Evolutionary conservation across 1,140 invertebrate species (phyloP).

Genomic region (Zaprionus tsacasi): DNA sequence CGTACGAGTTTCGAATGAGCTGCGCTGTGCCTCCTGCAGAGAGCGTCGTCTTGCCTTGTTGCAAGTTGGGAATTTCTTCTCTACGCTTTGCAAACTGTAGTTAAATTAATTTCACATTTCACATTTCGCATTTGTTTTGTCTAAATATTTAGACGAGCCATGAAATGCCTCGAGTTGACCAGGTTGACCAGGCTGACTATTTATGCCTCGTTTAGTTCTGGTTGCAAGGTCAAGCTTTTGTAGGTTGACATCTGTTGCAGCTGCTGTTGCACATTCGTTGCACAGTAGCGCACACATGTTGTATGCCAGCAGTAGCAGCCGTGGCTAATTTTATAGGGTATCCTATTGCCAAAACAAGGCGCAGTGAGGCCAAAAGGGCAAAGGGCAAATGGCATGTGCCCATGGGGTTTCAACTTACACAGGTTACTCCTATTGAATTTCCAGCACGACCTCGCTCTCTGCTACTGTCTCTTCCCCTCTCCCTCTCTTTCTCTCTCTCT

Average conservation of each 20-base stretch:
- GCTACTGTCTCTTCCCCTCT: too few species aligned
- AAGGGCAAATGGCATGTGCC: conserved; percentile 40
- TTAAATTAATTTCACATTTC: conserved; percentile 78
- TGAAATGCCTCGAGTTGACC: conserved; percentile 50
- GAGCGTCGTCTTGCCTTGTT: conserved; percentile 25
- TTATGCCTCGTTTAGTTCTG: conserved; percentile 61
- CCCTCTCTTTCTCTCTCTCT: not conserved
- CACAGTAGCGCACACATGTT: conserved; percentile 48
- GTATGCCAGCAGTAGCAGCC: conserved; percentile 45
- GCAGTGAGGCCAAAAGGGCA: conserved; percentile 1
- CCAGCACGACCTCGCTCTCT: not conserved
- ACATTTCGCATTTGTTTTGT: conserved; percentile 57
- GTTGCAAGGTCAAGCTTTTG: conserved; percentile 69
- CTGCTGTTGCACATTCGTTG: conserved; percentile 38
- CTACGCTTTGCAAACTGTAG: conserved; percentile 53
- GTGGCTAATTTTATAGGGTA: conserved; percentile 57
- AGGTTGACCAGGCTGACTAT: not conserved
- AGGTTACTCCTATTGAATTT: conserved; percentile 14
- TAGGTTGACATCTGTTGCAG: conserved; percentile 39
- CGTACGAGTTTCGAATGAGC: conserved; percentile 35
- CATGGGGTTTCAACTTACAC: conserved; percentile 21
- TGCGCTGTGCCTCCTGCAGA: conserved; percentile 1
- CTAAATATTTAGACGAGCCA: conserved; percentile 74
- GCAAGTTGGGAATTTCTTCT: conserved; percentile 6
- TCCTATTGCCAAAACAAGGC: not conserved